Conservation (phyloP, 2,113 vertebrate genomes). For the Orientallactaga bullata region DNA sequence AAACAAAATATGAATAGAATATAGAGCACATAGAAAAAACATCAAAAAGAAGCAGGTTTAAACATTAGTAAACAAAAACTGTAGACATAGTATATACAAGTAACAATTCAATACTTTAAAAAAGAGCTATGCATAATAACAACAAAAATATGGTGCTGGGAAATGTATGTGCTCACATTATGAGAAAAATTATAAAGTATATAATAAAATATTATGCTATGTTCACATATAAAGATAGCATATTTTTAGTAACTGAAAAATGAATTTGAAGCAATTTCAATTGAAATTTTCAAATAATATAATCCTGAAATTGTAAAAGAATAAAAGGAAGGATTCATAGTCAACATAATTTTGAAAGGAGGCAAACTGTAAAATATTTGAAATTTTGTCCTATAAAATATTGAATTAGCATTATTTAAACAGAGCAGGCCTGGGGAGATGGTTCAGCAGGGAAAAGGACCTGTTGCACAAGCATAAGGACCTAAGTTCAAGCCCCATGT, state of each 20-base stretch:
- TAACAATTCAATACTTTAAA: background rate
- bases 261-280: background rate
- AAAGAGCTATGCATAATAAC: background rate
- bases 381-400: background rate
- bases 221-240: background rate
- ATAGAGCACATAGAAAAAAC: background rate
- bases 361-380: background rate
- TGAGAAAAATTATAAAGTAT: background rate
- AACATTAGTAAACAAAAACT: background rate
- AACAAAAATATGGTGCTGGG: background rate
- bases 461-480: too few relatives aligned
- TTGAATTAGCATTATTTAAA: background rate
- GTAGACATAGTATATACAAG: background rate
- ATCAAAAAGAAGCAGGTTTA: background rate
- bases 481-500: background rate
- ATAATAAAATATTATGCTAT: background rate
- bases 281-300: background rate
- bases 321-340: background rate
- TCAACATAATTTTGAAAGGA: background rate
- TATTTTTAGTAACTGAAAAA: background rate
- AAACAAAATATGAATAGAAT: slow-evolving; percentile 1
- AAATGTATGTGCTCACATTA: background rate
- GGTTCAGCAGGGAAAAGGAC: too few relatives aligned
- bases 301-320: background rate
- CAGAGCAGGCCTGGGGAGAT: too few relatives aligned